phyloP scores from a whole-genome alignment of 2,888 invertebrate genomes.

The Hypselothyrea guttata region DNA sequence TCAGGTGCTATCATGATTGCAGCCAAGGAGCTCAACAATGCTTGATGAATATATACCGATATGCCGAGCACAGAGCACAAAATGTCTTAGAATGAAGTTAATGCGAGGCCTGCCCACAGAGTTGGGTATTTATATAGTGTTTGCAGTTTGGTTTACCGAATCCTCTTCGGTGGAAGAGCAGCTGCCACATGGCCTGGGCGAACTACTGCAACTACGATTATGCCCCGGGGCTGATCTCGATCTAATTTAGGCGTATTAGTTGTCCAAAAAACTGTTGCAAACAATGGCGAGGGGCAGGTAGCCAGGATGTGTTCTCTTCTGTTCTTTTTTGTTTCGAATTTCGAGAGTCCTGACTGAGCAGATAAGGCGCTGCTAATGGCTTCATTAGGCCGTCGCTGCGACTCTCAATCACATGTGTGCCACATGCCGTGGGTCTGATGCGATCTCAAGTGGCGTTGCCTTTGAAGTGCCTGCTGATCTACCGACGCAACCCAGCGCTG shows the following conservation, averaged over 20 bases:
- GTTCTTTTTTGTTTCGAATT: slow-evolving; percentile 42
- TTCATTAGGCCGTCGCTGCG: slow-evolving; percentile 61
- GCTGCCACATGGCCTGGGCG: slow-evolving; percentile 47
- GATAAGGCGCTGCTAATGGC: slow-evolving; percentile 73
- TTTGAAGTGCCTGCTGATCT: slow-evolving; percentile 52
- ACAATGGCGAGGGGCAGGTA: slow-evolving; percentile 30
- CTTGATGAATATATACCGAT: slow-evolving; percentile 52
- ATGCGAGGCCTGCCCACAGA: slow-evolving; percentile 49
- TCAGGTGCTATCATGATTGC: slow-evolving; percentile 67
- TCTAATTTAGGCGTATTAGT: slow-evolving; percentile 78
- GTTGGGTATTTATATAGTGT: slow-evolving; percentile 5
- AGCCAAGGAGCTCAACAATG: slow-evolving; percentile 24
- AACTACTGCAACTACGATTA: slow-evolving; percentile 33
- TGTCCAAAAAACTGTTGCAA: slow-evolving; percentile 65
- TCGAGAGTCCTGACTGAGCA: slow-evolving; percentile 43
- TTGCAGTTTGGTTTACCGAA: slow-evolving; percentile 41
- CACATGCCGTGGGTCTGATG: slow-evolving; percentile 64
- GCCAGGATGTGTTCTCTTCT: slow-evolving; percentile 34
- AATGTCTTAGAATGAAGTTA: slow-evolving; percentile 58
- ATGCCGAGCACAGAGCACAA: too few species aligned
- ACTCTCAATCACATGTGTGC: slow-evolving; percentile 62
- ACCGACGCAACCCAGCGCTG: slow-evolving; percentile 18
- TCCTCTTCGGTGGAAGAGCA: slow-evolving; percentile 55
- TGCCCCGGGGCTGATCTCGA: slow-evolving; percentile 63
- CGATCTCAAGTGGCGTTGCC: slow-evolving; percentile 57